Conservation (phyloP, 2,797 vertebrate species). For the Alosa sapidissima region DNA sequence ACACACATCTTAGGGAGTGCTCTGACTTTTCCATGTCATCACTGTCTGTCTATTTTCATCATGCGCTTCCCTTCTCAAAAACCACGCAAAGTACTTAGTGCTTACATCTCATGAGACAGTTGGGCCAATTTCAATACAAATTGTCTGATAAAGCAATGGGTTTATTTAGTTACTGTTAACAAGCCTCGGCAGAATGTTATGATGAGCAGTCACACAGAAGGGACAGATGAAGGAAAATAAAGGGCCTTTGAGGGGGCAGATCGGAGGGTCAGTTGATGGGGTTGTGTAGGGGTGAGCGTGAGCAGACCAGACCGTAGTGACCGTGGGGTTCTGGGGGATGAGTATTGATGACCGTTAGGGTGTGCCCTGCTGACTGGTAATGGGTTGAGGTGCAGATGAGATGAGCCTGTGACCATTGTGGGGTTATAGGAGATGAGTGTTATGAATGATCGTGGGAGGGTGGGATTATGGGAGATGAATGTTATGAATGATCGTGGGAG, state of each 20-base stretch:
- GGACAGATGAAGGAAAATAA: not conserved
- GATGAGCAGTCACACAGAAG: not conserved
- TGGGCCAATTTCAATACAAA: not conserved
- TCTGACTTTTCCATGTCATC: slow-evolving; percentile 6
- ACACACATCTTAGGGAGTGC: not conserved
- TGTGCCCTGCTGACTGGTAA: too few relatives aligned
- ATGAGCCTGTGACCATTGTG: not conserved
- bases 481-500: too few relatives aligned
- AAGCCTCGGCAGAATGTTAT: not conserved
- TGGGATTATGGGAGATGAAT: not conserved
- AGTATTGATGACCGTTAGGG: not conserved
- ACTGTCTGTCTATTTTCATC: not conserved
- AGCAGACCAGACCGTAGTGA: not conserved
- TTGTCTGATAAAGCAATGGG: not conserved
- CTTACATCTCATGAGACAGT: not conserved
- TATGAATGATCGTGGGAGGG: not conserved
- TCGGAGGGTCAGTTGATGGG: not conserved
- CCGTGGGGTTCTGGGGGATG: not conserved
- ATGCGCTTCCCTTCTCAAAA: not conserved
- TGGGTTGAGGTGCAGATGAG: not conserved
- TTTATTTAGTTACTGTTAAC: not conserved
- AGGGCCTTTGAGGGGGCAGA: not conserved
- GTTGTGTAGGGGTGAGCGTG: not conserved
- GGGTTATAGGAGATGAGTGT: not conserved
- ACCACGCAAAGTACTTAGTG: not conserved